Conservation (phyloP, 2,113 vertebrate species). For the Brienomyrus longianalis region DNA sequence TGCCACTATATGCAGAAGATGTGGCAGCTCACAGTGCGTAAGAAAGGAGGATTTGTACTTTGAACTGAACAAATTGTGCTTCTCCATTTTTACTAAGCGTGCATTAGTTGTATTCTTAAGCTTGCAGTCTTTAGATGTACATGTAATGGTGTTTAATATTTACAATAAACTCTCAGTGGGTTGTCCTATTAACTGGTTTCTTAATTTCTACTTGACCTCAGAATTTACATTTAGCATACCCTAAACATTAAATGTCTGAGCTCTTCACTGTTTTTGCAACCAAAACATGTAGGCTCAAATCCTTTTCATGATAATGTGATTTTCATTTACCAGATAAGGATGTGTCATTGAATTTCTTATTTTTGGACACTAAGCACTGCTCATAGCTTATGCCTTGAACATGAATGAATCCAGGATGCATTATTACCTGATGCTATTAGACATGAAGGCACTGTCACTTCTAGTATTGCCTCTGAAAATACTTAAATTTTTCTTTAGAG, state of each 20-base stretch:
- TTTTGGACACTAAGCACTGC: constrained; percentile 63
- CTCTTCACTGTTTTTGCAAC: constrained; percentile 48
- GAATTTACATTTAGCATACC: constrained; percentile 63
- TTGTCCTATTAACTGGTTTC: constrained; percentile 42
- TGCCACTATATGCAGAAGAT: constrained; percentile 28
- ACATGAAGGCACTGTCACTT: constrained; percentile 21
- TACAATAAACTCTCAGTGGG: constrained; percentile 37
- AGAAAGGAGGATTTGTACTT: neutral
- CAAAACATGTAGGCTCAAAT: constrained; percentile 49
- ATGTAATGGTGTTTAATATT: constrained; percentile 43
- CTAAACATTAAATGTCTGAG: constrained; percentile 55
- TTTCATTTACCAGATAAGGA: constrained; percentile 63
- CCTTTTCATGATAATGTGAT: constrained; percentile 66
- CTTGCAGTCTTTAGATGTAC: neutral
- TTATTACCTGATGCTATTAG: constrained; percentile 52
- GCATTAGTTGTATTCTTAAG: neutral
- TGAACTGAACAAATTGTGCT: neutral
- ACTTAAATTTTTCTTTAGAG: constrained; percentile 22
- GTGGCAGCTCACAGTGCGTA: constrained; percentile 26
- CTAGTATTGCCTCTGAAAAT: constrained; percentile 22
- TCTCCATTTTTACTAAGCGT: neutral
- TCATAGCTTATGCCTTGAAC: constrained; percentile 49
- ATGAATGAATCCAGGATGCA: constrained; percentile 53
- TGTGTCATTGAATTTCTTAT: constrained; percentile 58
- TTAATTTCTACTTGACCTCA: constrained; percentile 59